phyloP scores from a whole-genome alignment of 2,113 vertebrate genomes.

The Strix uralensis region DNA sequence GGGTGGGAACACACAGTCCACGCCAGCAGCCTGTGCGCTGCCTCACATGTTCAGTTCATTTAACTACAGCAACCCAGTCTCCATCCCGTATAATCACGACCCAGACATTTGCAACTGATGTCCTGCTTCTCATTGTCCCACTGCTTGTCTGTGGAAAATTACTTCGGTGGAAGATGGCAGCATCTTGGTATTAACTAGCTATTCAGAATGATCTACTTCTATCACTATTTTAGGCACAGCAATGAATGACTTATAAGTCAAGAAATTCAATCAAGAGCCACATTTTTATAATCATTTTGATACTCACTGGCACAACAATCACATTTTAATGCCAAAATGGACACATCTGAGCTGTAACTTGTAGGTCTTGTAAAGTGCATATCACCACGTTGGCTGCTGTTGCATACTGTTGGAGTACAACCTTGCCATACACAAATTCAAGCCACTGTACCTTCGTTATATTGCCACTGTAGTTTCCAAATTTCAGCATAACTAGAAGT shows the following conservation, averaged over 20 bases:
- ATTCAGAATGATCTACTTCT: not conserved
- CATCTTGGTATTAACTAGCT: not conserved
- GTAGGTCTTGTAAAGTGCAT: accelerated
- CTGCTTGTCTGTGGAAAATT: not conserved
- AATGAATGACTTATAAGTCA: not conserved
- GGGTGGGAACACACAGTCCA: not conserved
- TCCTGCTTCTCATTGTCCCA: not conserved
- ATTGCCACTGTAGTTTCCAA: not conserved
- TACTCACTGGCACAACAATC: not conserved
- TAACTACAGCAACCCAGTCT: not conserved
- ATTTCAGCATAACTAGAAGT: not conserved
- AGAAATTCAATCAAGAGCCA: not conserved
- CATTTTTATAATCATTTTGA: not conserved
- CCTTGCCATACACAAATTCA: not conserved
- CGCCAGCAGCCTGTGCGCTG: not conserved
- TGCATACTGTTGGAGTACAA: not conserved
- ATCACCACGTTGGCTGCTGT: accelerated
- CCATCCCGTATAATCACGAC: accelerated
- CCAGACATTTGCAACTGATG: not conserved
- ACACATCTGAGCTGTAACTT: not conserved
- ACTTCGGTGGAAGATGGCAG: not conserved
- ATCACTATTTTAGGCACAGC: not conserved
- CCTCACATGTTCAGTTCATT: not conserved
- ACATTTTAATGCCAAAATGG: not conserved
- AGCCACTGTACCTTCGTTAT: accelerated